Evolutionary conservation across 2,888 invertebrate species (phyloP).

Genomic region (Pachydiplax longipennis): DNA sequence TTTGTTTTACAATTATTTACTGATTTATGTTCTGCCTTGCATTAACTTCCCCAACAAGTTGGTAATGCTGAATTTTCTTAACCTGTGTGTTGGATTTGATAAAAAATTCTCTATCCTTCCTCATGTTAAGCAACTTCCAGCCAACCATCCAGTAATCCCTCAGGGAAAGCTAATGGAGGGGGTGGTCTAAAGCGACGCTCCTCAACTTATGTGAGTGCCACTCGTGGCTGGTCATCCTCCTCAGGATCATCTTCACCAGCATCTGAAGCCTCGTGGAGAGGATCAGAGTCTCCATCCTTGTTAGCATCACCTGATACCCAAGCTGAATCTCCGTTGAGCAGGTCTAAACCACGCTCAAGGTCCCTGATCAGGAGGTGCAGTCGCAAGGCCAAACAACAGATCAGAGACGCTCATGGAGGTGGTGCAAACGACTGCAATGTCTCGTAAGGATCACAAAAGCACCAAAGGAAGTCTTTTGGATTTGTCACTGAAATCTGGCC

Average conservation of each 20-base stretch:
- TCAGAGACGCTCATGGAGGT: constrained; percentile 70
- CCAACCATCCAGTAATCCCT: constrained; percentile 55
- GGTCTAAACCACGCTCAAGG: constrained; percentile 71
- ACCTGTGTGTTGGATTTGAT: too few species aligned
- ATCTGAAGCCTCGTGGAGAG: constrained; percentile 56
- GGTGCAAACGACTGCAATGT: constrained; percentile 73
- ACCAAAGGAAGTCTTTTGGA: neutral
- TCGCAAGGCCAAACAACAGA: constrained; percentile 80
- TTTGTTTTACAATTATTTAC: too few species aligned
- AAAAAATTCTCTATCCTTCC: neutral
- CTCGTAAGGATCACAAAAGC: constrained; percentile 64
- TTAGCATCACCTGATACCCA: constrained; percentile 56
- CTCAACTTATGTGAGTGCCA: constrained; percentile 69
- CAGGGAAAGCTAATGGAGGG: constrained; percentile 55
- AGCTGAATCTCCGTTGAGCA: constrained; percentile 56
- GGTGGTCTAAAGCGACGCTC: constrained; percentile 71
- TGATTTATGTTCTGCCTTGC: too few species aligned
- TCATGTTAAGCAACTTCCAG: constrained; percentile 2
- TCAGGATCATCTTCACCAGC: constrained; percentile 55
- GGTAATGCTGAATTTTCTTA: too few species aligned
- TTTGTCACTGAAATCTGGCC: neutral
- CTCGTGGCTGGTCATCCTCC: constrained; percentile 34
- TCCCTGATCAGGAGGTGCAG: constrained; percentile 82
- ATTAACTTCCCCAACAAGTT: too few species aligned
- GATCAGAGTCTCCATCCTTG: constrained; percentile 55